phyloP scores from a whole-genome alignment of 1,140 invertebrate species.

The Neomicropteryx cornuta region DNA sequence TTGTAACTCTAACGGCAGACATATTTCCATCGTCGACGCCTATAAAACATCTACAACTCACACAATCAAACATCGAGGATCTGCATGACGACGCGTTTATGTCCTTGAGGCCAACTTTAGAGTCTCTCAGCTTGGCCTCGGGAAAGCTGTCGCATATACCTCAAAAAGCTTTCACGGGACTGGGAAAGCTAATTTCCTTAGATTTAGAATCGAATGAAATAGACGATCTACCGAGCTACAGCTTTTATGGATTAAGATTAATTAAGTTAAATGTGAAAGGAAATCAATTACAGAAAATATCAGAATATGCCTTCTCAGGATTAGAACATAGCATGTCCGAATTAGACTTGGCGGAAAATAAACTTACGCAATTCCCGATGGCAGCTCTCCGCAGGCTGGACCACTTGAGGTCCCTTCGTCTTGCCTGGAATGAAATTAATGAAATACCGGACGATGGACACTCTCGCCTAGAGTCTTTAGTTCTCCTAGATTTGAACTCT shows the following conservation, averaged over 20 bases:
- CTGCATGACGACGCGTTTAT: slow-evolving; percentile 63
- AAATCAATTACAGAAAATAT: slow-evolving; percentile 65
- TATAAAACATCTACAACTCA: slow-evolving; percentile 71
- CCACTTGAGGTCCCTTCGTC: slow-evolving; percentile 55
- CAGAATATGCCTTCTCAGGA: slow-evolving; percentile 77
- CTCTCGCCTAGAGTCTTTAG: slow-evolving; percentile 55
- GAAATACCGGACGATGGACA: slow-evolving; percentile 60
- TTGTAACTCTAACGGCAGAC: slow-evolving; percentile 55
- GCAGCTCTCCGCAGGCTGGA: slow-evolving; percentile 62
- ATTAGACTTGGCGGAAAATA: slow-evolving; percentile 78
- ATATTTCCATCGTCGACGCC: slow-evolving; percentile 60
- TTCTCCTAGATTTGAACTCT: slow-evolving; percentile 73
- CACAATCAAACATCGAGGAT: slow-evolving; percentile 65
- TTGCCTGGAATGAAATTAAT: slow-evolving; percentile 70
- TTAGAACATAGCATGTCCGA: slow-evolving; percentile 69
- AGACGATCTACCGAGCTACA: slow-evolving; percentile 70
- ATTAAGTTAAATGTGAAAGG: slow-evolving; percentile 76
- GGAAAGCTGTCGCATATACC: slow-evolving; percentile 71
- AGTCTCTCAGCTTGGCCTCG: slow-evolving; percentile 70
- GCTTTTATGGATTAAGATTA: slow-evolving; percentile 73
- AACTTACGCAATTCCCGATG: slow-evolving; percentile 71
- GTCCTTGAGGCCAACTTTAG: slow-evolving; percentile 60
- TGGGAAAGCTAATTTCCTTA: slow-evolving; percentile 59
- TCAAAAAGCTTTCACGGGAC: slow-evolving; percentile 62
- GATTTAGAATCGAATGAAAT: slow-evolving; percentile 83